These are phyloP conservation scores for Nixonia krombeini DNA, from an alignment of 1,140 invertebrate species.

Conservation along the genomic window DNA sequence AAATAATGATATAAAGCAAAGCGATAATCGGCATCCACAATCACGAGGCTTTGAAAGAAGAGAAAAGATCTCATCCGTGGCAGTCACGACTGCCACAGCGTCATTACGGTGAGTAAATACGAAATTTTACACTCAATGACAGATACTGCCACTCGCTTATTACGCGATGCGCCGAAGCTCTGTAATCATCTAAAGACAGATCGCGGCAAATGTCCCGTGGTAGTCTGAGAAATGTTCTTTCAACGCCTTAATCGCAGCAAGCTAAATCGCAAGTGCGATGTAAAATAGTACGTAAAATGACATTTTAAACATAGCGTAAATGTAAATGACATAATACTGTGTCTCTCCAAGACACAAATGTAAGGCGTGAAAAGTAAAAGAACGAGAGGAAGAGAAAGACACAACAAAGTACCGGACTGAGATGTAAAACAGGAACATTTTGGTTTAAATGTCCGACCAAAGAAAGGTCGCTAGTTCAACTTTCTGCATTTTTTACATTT, in stretches of 20 bases:
- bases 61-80: conserved; percentile 25
- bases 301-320: no score
- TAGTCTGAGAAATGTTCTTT: conserved; percentile 5
- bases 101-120: conserved; percentile 23
- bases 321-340: no score
- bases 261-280: neutral
- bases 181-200: conserved; percentile 16
- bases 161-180: conserved; percentile 23
- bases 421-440: no score
- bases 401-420: no score
- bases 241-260: neutral
- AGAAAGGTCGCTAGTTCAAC: no score
- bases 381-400: no score
- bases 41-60: conserved; percentile 8
- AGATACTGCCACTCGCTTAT: conserved; percentile 18
- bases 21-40: conserved; percentile 3
- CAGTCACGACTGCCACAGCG: conserved; percentile 33
- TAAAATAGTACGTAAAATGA: no score
- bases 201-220: conserved; percentile 12
- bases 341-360: no score
- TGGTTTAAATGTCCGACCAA: no score
- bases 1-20: no score
- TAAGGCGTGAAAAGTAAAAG: no score
- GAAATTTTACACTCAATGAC: conserved; percentile 19
- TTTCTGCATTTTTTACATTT: no score